phyloP scores from a whole-genome alignment of 2,797 vertebrate species.

The Lithobates pipiens region DNA sequence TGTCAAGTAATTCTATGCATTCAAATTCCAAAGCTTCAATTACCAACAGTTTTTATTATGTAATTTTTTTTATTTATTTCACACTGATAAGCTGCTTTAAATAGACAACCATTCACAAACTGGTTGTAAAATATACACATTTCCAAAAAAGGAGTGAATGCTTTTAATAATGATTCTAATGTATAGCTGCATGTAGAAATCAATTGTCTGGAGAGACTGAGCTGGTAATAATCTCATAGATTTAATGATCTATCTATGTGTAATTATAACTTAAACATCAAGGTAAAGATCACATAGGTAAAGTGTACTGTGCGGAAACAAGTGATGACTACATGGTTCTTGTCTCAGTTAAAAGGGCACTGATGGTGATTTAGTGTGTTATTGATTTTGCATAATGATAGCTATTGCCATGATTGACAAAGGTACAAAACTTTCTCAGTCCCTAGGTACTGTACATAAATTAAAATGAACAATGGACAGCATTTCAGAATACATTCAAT shows the following conservation, averaged over 20 bases:
- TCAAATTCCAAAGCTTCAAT: too few species aligned
- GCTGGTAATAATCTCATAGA: constrained; percentile 34
- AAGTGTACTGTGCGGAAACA: constrained; percentile 9
- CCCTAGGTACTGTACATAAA: background rate
- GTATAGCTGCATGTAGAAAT: constrained; percentile 9
- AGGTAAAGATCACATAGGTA: constrained; percentile 10
- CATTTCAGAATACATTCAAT: background rate
- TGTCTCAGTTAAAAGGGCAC: constrained; percentile 15
- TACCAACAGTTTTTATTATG: too few species aligned
- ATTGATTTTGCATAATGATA: constrained; percentile 31
- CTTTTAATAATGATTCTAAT: constrained; percentile 11
- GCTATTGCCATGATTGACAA: background rate
- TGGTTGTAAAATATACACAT: background rate
- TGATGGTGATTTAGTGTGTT: constrained; percentile 13
- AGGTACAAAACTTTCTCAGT: background rate
- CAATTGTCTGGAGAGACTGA: constrained; percentile 4
- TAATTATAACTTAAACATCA: constrained; percentile 23
- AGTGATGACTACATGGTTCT: constrained; percentile 7
- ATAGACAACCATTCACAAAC: background rate
- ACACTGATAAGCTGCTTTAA: background rate
- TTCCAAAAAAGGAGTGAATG: background rate
- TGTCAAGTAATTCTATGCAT: too few species aligned
- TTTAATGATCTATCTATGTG: constrained; percentile 30
- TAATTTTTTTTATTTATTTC: background rate
- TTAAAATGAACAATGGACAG: background rate